Conservation (phyloP, 35 echinoderm and acorn worm genomes). For the Lytechinus variegatus region DNA sequence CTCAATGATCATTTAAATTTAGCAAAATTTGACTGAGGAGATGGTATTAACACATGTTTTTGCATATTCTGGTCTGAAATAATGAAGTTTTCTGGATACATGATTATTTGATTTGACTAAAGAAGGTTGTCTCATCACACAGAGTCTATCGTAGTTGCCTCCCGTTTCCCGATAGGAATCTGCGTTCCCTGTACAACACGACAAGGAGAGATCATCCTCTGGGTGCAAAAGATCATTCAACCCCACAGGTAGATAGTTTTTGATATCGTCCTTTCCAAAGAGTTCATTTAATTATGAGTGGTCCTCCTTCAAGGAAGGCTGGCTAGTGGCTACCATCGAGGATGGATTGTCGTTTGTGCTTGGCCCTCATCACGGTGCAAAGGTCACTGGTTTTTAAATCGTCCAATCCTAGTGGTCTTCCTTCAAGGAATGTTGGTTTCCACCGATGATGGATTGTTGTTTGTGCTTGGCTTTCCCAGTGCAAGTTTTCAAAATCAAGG, state of each 20-base stretch:
- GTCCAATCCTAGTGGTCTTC: not conserved
- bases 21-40: no score
- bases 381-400: no score
- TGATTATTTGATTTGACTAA: no score
- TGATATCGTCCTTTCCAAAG: not conserved
- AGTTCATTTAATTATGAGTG: not conserved
- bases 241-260: not conserved
- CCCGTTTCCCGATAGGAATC: not conserved
- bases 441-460: not conserved
- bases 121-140: no score
- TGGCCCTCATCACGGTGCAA: not conserved
- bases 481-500: no score
- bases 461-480: slow-evolving; percentile 24
- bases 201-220: not conserved
- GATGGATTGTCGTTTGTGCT: slow-evolving; percentile 4
- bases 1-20: no score
- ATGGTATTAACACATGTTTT: no score
- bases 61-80: no score
- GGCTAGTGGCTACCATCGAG: not conserved
- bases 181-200: not conserved
- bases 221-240: not conserved
- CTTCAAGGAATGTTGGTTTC: not conserved
- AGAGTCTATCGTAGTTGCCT: not conserved
- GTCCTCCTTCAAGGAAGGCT: not conserved
- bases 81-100: no score